Base-by-base conservation (phyloP, 2,113 vertebrate genomes). In the Malaclemys terrapin region DNA sequence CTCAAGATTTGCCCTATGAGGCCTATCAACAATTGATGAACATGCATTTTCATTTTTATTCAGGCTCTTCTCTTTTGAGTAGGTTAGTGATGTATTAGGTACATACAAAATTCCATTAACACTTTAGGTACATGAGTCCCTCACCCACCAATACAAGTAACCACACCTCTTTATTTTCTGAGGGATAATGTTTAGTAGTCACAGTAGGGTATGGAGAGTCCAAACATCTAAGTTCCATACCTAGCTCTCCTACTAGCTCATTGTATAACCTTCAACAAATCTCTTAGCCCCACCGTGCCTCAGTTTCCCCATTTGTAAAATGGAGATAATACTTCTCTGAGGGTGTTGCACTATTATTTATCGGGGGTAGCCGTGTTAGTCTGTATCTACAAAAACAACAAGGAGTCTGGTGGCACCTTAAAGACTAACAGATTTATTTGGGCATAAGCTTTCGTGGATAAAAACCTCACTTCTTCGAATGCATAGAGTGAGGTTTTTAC, bases 1-100 rank as follows among this genome's bases (percentile, higher is more conserved):
- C 65, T 57, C 59, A 91, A 50, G 65, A 78, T 56, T 62, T 59
- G 88, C 27, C 89, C 53, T 81, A 38, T 9, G 80, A 93, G 89
- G 45, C 80, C 92, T 86, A 89, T 90, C 82, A 45, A 78, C 38
- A 93, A 79, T 56, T 89, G 83, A 19, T 76, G 80, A 65, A 83
- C 78, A 95, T 25, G 53, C 4, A 57, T 54, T 82, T 91, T 82
- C 8, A 84, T 92, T 95, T 93, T 35, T 94, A 42, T 87, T 95
- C 93, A 91, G 91, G 69, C 54, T 95, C 82, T 56, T 91, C 11
- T 82, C 12, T 53, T 85, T 83, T 54, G 17, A 87, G 76, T 91
- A 84, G 91, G 45, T 86, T 50, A 86, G 47, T 96, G 49, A 5
- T 59, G 6, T 38, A 9, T 54, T 89, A 38, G 85, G 53, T 13